A percentile compares a stretch with the other conserved stretches of the same genome.
Conservation (phyloP, 2,888 invertebrate species). For the Philereme transversata region DNA sequence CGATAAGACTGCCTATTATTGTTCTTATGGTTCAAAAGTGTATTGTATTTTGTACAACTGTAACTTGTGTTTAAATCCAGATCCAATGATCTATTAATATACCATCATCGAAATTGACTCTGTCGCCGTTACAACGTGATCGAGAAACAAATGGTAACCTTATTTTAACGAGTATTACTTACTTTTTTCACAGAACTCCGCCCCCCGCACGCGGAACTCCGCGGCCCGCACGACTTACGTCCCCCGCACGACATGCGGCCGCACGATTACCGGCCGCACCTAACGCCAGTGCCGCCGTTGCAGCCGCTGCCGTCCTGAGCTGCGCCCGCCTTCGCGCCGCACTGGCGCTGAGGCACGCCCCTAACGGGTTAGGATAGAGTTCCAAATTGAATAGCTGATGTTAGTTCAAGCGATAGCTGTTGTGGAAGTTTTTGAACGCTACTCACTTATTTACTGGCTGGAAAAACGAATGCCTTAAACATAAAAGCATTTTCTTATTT, state of each 20-base stretch:
- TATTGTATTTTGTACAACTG: too few relatives aligned
- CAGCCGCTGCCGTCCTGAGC: constrained; percentile 79
- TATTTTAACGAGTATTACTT: not conserved
- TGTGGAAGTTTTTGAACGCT: not conserved
- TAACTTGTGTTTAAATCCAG: too few relatives aligned
- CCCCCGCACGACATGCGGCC: constrained; percentile 56
- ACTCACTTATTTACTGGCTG: not conserved
- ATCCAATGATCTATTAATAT: too few relatives aligned
- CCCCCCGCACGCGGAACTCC: constrained; percentile 62
- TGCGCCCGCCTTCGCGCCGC: constrained; percentile 75
- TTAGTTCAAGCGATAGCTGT: constrained; percentile 9
- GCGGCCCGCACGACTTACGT: constrained; percentile 49
- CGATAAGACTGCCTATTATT: too few relatives aligned
- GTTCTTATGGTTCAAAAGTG: too few relatives aligned
- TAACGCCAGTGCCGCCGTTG: constrained; percentile 63
- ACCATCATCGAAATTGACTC: too few relatives aligned
- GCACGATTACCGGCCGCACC: constrained; percentile 66
- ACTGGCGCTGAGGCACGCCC: constrained; percentile 72
- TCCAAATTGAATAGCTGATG: constrained; percentile 31
- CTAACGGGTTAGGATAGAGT: constrained; percentile 25
- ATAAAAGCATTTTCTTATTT: not conserved
- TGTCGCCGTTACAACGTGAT: too few relatives aligned
- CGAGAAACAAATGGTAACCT: not conserved
- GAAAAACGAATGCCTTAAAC: not conserved
- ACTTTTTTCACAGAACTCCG: constrained; percentile 60